Conservation (phyloP, 2,797 vertebrate genomes). For the Pagetopsis macropterus region DNA sequence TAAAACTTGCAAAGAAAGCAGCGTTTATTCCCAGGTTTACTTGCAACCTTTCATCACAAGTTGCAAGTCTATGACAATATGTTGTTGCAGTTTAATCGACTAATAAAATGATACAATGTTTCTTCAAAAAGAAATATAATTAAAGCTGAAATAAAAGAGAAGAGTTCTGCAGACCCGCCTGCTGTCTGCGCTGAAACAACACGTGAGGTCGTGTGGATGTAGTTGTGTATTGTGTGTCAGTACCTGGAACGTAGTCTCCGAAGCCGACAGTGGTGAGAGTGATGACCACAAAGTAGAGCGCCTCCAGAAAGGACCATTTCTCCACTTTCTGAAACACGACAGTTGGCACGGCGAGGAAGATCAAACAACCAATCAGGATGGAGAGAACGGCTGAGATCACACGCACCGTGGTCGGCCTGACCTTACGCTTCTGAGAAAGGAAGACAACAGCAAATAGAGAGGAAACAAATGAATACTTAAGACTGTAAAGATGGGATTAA, state of each 20-base stretch:
- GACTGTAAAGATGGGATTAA: background rate
- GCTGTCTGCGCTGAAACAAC: background rate
- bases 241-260: slow-evolving; percentile 91
- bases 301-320: slow-evolving; percentile 88
- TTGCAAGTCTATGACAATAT: background rate
- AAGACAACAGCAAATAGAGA: slow-evolving; percentile 8
- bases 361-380: slow-evolving; percentile 90
- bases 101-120: too few species aligned
- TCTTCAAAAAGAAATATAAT: too few species aligned
- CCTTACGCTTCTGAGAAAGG: slow-evolving; percentile 85
- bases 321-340: slow-evolving; percentile 90
- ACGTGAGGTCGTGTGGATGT: background rate
- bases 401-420: slow-evolving; percentile 87
- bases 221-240: background rate
- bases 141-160: background rate
- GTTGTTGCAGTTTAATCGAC: too few species aligned
- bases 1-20: background rate
- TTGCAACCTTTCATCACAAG: background rate
- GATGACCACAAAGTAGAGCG: slow-evolving; percentile 92
- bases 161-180: background rate
- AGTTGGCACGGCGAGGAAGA: slow-evolving; percentile 90
- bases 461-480: background rate
- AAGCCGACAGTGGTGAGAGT: slow-evolving; percentile 94
- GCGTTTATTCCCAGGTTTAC: background rate
- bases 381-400: slow-evolving; percentile 90